phyloP scores from a whole-genome alignment of 2,797 vertebrate genomes.

The Limosa lapponica region DNA sequence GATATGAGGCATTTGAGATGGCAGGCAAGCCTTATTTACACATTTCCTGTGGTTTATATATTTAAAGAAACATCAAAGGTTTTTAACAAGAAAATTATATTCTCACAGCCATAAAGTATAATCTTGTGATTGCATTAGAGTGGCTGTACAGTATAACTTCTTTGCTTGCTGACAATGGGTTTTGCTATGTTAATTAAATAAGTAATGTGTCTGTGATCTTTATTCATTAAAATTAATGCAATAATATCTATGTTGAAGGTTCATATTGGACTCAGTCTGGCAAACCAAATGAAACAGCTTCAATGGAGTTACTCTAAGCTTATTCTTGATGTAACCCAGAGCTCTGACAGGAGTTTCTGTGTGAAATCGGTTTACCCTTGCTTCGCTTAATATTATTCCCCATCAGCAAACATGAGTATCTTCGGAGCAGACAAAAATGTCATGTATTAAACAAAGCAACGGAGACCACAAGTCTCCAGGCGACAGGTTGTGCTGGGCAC shows the following conservation, averaged over 20 bases:
- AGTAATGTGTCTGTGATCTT: constrained; percentile 47
- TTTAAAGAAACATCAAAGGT: constrained; percentile 44
- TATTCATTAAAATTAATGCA: constrained; percentile 66
- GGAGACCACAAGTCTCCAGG: not conserved
- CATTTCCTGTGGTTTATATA: not conserved
- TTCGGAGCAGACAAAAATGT: not conserved
- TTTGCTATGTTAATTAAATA: constrained; percentile 62
- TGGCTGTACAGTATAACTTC: not conserved
- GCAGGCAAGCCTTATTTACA: constrained; percentile 28
- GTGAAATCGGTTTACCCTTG: constrained; percentile 54
- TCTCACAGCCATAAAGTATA: constrained; percentile 25
- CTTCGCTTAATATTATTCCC: constrained; percentile 3
- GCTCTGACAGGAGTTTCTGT: constrained; percentile 30
- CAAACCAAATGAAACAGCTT: not conserved
- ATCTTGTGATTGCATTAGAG: constrained; percentile 47
- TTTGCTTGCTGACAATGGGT: constrained; percentile 24
- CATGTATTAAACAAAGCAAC: not conserved
- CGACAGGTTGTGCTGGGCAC: not conserved
- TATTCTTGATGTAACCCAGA: not conserved
- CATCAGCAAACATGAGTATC: not conserved
- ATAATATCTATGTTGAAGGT: constrained; percentile 11
- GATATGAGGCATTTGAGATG: not conserved
- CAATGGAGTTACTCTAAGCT: not conserved
- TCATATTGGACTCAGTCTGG: not conserved
- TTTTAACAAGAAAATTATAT: constrained; percentile 55